These are phyloP conservation scores for Trichogramma evanescens DNA, from an alignment of 2,888 invertebrate species.

Conservation along the genomic window DNA sequence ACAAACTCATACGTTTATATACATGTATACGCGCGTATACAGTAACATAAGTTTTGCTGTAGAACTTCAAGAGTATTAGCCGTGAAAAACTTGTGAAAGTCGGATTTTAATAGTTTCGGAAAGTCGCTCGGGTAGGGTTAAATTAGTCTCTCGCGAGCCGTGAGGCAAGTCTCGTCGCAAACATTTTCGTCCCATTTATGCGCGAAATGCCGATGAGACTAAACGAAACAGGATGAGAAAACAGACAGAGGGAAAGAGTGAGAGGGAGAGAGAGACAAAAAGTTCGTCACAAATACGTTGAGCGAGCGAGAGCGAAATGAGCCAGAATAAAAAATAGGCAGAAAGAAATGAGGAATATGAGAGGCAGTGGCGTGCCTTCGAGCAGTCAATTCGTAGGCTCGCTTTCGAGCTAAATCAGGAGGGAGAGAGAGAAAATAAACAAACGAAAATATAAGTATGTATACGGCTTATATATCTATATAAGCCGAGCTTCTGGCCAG, in stretches of 20 bases:
- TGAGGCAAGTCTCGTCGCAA: neutral
- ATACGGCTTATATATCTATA: no score
- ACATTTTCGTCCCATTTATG: constrained; percentile 1
- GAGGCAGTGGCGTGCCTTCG: constrained; percentile 10
- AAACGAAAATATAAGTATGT: neutral
- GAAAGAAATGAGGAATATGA: constrained; percentile 1
- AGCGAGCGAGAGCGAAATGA: neutral
- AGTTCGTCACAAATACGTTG: no score
- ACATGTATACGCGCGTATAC: no score
- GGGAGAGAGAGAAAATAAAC: constrained; percentile 5
- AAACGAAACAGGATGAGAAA: neutral
- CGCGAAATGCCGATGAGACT: no score
- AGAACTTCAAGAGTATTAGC: no score
- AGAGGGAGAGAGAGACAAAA: neutral
- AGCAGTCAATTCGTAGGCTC: constrained; percentile 3
- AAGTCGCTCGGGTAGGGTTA: neutral
- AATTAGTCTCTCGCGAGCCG: neutral
- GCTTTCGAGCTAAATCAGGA: neutral
- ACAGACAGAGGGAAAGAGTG: neutral
- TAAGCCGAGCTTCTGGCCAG: no score
- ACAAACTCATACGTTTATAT: no score
- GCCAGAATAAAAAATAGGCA: neutral
- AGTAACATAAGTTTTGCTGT: no score
- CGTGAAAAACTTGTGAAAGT: neutral
- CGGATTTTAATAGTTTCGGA: neutral